Evolutionary conservation across 2,113 vertebrate genomes (phyloP).

Genomic region (Phocoena sinus): DNA sequence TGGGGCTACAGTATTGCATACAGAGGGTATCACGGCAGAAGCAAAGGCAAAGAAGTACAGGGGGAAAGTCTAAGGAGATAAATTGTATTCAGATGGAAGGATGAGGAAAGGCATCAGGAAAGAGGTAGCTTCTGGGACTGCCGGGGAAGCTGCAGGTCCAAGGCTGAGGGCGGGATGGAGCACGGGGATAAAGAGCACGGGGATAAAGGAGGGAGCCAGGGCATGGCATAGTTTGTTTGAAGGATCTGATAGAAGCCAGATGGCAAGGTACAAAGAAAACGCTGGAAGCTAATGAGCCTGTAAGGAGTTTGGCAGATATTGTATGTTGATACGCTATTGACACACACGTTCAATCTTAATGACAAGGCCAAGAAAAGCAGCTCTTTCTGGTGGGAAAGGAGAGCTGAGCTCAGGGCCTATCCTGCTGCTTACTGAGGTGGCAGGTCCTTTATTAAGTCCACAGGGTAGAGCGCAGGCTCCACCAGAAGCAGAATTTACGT

Average conservation of each 20-base stretch:
- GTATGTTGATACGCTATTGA: too few relatives aligned
- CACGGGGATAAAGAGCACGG: too few relatives aligned
- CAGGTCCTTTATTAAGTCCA: too few relatives aligned
- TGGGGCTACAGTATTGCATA: fast-evolving
- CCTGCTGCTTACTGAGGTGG: neutral
- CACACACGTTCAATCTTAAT: neutral
- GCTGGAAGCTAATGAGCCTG: neutral
- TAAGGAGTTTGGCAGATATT: neutral
- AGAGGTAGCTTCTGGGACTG: too few relatives aligned
- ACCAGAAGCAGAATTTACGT: too few relatives aligned
- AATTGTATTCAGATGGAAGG: neutral
- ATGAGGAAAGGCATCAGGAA: neutral
- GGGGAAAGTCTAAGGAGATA: neutral
- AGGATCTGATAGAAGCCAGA: neutral
- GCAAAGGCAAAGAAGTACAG: too few relatives aligned
- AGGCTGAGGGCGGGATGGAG: neutral
- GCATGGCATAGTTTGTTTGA: neutral
- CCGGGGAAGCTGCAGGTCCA: neutral
- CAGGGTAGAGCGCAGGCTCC: neutral
- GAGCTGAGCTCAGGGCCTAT: neutral
- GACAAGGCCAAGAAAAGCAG: neutral
- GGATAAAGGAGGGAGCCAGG: neutral
- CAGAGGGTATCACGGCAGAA: fast-evolving
- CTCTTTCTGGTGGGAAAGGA: neutral
- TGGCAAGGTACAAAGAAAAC: neutral